These are phyloP conservation scores for Hymenopus coronatus DNA, from an alignment of 2,888 invertebrate genomes.

Conservation along the genomic window DNA sequence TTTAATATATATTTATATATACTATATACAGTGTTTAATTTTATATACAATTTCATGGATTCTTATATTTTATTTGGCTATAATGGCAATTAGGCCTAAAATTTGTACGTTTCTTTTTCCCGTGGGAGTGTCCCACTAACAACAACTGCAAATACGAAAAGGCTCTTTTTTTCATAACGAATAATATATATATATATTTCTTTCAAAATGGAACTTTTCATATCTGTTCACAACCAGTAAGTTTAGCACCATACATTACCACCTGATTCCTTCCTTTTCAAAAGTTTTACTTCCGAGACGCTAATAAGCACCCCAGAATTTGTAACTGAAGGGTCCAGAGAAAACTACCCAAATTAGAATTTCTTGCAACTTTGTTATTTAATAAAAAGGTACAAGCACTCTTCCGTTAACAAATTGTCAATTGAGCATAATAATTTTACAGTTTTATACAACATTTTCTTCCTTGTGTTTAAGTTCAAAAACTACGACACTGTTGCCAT, in stretches of 20 bases:
- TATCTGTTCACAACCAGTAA: constrained; percentile 7
- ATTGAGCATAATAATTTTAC: too few species aligned
- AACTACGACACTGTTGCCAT: too few species aligned
- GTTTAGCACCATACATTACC: constrained; percentile 18
- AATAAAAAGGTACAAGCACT: too few species aligned
- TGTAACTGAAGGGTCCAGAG: not conserved
- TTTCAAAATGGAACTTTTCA: constrained; percentile 3
- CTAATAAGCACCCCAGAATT: not conserved
- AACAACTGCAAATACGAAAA: constrained; percentile 27
- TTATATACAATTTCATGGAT: constrained; percentile 19
- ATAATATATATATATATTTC: constrained; percentile 11
- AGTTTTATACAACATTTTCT: too few species aligned
- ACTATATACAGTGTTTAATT: constrained; percentile 27
- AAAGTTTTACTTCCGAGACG: not conserved
- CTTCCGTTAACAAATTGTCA: too few species aligned
- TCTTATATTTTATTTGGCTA: constrained; percentile 32
- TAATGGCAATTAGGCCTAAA: constrained; percentile 44
- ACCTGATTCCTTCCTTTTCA: not conserved
- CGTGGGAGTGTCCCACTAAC: constrained; percentile 16
- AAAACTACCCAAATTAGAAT: too few species aligned
- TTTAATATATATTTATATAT: constrained; percentile 30
- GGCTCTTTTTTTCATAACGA: not conserved
- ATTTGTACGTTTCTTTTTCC: constrained; percentile 46
- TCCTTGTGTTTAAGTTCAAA: too few species aligned
- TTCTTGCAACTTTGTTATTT: too few species aligned